Evolutionary conservation across 2,113 vertebrate genomes (phyloP), one percentile per base, ranked within the genome.

Genomic region (Myrmecobius fasciatus): DNA sequence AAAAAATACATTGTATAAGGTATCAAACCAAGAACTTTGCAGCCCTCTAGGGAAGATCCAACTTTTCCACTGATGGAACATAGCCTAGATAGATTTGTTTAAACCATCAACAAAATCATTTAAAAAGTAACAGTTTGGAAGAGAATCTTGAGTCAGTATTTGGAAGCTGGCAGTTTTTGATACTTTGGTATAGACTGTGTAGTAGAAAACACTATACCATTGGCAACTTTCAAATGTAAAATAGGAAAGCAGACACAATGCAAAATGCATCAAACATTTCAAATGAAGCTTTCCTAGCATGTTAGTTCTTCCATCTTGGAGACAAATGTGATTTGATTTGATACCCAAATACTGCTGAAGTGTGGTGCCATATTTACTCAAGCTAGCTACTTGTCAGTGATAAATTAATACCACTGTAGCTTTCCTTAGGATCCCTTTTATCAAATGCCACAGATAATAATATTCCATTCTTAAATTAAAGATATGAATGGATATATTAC

Each of bases 91-190:
- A 51, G 49, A 51, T 52, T 47, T 12, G 88, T 36, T 95, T 60
- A 90, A 52, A 95, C 17, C 20, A 53, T 56, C 31, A 43, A 51
- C 11, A 28, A 52, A 93, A 54, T 83, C 49, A 25, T 43, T 91
- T 83, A 47, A 36, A 91, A 91, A 93, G 88, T 88, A 52, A 48
- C 28, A 83, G 67, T 75, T 90, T 48, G 48, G 52, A 47, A 56
- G 43, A 52, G 5, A 2, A 0, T 46, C 22, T 36, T 52, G 28
- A 43, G 28, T 26, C 67, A 48, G 25, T n/a, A 46, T 43, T 47
- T 48, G 92, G 88, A 92, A 94, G 14, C 91, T 94, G 95, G 93
- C 67, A 52, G 46, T 93, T 95, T 94, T 92, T 8, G 1, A 93
- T 95, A 93, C 31, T 67, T 92, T 51, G 52, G 53, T 3, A 54